Evolutionary conservation across 2,888 invertebrate species (phyloP), one percentile per base, ranked within the genome.

Genomic region (Andrena marginata): DNA sequence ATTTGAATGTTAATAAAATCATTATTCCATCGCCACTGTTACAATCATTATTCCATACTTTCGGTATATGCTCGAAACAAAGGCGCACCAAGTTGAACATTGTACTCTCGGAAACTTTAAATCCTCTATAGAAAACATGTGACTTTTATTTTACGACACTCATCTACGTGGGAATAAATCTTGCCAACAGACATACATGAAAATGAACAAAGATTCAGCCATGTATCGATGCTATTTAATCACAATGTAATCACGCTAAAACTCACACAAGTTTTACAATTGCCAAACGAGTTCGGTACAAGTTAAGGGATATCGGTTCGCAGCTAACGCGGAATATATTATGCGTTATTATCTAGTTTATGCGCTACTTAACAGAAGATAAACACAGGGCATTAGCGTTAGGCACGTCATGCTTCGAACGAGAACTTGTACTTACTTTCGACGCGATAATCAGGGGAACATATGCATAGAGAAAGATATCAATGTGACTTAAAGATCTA

Each of bases 341-440:
- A 56, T 26, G 60, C 59, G 23, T 72, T 77, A 69, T 64, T 49
- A 26, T 23, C 35, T 73, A 51, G 74, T 60, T 70, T 71, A 68
- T 65, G 68, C 69, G 49, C 62, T 83, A 73, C 69, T 70, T 67
- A 42, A 59, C 62, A 62, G 42, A 51, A 77, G 59, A 83, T 83
- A 77, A 83, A 83, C 74, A 83, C 33, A 71, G 29, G 68, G 63
- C 65, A 42, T 48, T 16, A n/a, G 69, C 33, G 51, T 56, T 59
- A 59, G 20, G 48, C 49, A 83, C 64, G 16, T 63, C 84, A 83
- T 83, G 83, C 77, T 62, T 10, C 60, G 62, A 83, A 68, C 65
- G 26, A 68, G 74, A 83, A 67, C 20, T 62, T 31, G 67, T 83
- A 83, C 84, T 83, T 83, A 83, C 83, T 77, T 83, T 63, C 26